Conservation (phyloP, 2,113 vertebrate genomes). For the Sphyrna mokarran region DNA sequence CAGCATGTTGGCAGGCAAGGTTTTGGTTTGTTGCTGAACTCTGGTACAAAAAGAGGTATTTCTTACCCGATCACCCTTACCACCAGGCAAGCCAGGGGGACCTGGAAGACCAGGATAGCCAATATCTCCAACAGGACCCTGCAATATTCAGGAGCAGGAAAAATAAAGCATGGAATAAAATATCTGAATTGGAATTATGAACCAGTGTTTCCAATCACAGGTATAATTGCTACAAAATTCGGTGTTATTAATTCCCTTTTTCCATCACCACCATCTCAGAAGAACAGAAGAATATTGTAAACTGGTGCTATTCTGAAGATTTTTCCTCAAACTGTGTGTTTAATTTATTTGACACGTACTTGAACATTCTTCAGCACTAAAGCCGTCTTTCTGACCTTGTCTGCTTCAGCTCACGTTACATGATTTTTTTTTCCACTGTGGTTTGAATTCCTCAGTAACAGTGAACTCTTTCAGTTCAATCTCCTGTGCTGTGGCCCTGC, state of each 20-base stretch:
- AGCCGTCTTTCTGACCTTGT: neutral
- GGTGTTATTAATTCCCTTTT: neutral
- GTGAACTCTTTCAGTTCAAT: constrained; percentile 65
- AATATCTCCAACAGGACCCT: constrained; percentile 79
- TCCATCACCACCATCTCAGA: too few species aligned
- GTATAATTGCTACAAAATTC: neutral
- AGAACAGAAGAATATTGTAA: neutral
- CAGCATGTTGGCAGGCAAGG: constrained; percentile 36
- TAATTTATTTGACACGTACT: neutral
- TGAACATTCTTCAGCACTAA: neutral
- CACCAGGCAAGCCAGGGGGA: constrained; percentile 74
- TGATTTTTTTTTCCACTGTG: constrained; percentile 44
- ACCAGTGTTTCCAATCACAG: neutral
- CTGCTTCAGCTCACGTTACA: constrained; percentile 35
- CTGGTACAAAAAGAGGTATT: constrained; percentile 7
- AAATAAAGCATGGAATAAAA: constrained; percentile 32
- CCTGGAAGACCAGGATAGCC: constrained; percentile 85
- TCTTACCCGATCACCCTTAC: constrained; percentile 86
- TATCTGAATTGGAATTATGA: neutral
- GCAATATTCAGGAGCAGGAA: constrained; percentile 48
- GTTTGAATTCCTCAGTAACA: constrained; percentile 66
- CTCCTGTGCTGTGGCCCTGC: constrained; percentile 47
- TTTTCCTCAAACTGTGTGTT: neutral
- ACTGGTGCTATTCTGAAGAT: neutral
- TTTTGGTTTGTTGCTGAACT: neutral